These are phyloP conservation scores for Xiphorhynchus erythropygius DNA, from an alignment of 2,797 vertebrate species.

Conservation along the genomic window DNA sequence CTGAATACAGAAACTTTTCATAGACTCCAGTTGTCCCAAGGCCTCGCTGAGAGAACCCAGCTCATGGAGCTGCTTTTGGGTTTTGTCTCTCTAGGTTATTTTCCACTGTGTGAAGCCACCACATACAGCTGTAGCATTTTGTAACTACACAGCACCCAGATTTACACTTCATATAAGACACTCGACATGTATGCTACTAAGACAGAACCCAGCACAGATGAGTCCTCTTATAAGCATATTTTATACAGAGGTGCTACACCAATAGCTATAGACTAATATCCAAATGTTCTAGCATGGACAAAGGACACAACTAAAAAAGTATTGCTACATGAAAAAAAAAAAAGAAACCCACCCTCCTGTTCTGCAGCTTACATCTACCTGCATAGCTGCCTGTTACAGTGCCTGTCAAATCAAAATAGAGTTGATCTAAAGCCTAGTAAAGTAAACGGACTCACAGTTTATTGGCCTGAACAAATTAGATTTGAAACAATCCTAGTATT, in stretches of 20 bases:
- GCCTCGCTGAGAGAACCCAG: not conserved
- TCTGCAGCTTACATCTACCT: not conserved
- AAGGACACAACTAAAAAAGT: not conserved
- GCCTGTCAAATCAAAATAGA: not conserved
- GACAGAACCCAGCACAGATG: not conserved
- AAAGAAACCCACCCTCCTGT: not conserved
- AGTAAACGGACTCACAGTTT: not conserved
- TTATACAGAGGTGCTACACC: not conserved
- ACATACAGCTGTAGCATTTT: not conserved
- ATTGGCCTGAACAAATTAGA: not conserved
- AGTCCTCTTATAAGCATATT: not conserved
- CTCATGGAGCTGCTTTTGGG: fast-evolving
- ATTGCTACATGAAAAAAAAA: not conserved
- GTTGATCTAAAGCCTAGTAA: not conserved
- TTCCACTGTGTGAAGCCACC: not conserved
- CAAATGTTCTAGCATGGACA: not conserved
- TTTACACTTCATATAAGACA: not conserved
- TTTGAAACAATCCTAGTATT: not conserved
- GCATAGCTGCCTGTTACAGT: not conserved
- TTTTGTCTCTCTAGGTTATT: not conserved
- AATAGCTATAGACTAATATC: not conserved
- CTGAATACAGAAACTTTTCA: not conserved
- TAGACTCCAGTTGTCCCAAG: not conserved
- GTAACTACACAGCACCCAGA: not conserved
- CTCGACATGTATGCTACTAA: not conserved